phyloP scores from a whole-genome alignment of 2,888 invertebrate genomes.

The Invenusta paracnida region DNA sequence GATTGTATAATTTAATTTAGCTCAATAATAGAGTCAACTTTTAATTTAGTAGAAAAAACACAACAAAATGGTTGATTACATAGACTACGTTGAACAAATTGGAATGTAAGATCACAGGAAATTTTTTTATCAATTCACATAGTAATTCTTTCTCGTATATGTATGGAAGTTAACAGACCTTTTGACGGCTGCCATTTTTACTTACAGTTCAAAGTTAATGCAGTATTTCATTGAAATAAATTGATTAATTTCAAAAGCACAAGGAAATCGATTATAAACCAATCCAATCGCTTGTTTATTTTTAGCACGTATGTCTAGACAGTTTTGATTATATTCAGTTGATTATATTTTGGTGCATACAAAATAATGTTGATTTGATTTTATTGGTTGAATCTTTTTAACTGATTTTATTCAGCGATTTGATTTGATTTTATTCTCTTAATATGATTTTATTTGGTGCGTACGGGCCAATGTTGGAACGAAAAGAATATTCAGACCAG shows the following conservation, averaged over 20 bases:
- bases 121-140: background rate
- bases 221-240: background rate
- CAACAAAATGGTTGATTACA: background rate
- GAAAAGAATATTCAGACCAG: no score
- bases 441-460: slow-evolving; percentile 21
- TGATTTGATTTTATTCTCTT: background rate
- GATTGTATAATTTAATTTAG: background rate
- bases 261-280: background rate
- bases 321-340: background rate
- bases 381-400: slow-evolving; percentile 7
- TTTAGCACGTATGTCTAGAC: slow-evolving; percentile 3
- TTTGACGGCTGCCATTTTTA: background rate
- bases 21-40: background rate
- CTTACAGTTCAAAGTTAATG: background rate
- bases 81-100: background rate
- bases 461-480: background rate
- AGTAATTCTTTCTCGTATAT: background rate
- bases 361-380: slow-evolving; percentile 8
- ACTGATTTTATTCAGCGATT: slow-evolving; percentile 25
- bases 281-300: background rate
- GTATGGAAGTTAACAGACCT: background rate
- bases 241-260: background rate
- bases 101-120: background rate
- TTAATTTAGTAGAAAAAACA: slow-evolving; percentile 24
- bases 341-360: slow-evolving; percentile 17